These are phyloP conservation scores for Lutjanus argentimaculatus DNA, from an alignment of 2,797 vertebrate species.

Conservation along the genomic window DNA sequence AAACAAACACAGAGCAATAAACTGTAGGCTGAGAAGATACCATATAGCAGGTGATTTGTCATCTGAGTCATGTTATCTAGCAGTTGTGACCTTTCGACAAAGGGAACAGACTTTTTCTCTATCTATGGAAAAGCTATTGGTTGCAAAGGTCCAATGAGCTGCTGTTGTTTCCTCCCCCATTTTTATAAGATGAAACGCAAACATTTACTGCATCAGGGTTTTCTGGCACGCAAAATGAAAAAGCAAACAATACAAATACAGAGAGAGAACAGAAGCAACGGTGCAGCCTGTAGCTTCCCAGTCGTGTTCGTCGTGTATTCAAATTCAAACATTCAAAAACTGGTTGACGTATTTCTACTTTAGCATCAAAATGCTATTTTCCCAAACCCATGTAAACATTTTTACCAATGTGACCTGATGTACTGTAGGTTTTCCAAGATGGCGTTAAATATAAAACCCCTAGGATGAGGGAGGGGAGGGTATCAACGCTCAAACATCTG, in stretches of 20 bases:
- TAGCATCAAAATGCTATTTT: no score
- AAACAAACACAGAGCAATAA: slow-evolving; percentile 29
- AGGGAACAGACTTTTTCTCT: slow-evolving; percentile 44
- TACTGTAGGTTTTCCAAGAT: no score
- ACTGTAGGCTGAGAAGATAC: slow-evolving; percentile 54
- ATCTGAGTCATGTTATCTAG: slow-evolving; percentile 58
- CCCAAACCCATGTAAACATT: no score
- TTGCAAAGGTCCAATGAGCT: slow-evolving; percentile 38
- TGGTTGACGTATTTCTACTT: no score
- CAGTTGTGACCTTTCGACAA: slow-evolving; percentile 66
- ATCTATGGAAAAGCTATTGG: slow-evolving; percentile 28
- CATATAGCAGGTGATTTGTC: slow-evolving; percentile 66
- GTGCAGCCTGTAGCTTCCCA: no score
- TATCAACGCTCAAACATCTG: no score
- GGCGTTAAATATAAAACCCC: no score
- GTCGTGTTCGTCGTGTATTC: no score
- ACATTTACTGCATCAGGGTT: background rate
- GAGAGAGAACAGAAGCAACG: background rate
- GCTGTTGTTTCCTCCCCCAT: background rate
- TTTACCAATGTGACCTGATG: no score
- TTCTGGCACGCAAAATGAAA: slow-evolving; percentile 13
- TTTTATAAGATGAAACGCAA: slow-evolving; percentile 30
- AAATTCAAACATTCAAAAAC: no score
- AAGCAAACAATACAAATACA: background rate
- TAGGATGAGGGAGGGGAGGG: no score